phyloP scores from a whole-genome alignment of 2,888 invertebrate genomes.

The Dioctria rufipes region DNA sequence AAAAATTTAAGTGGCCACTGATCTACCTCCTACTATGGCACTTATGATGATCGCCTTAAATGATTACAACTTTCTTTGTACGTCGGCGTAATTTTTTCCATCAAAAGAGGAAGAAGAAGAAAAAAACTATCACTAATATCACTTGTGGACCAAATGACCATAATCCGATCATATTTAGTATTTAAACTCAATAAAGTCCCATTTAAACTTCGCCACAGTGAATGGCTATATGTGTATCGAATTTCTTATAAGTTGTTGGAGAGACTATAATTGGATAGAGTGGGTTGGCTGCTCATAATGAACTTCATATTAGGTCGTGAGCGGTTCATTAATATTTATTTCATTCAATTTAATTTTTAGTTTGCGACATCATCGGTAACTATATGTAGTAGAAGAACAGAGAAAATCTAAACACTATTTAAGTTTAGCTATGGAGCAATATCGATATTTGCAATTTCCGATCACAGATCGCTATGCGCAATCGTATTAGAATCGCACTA shows the following conservation, averaged over 20 bases:
- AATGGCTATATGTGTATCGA: constrained; percentile 12
- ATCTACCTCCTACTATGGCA: constrained; percentile 1
- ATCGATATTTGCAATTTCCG: background rate
- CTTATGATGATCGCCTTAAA: constrained; percentile 6
- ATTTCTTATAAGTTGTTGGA: constrained; percentile 30
- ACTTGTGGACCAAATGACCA: constrained; percentile 1
- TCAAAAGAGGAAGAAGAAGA: background rate
- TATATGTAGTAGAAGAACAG: background rate
- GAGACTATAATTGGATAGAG: constrained; percentile 21
- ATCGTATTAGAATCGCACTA: background rate
- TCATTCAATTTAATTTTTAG: background rate
- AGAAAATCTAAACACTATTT: background rate
- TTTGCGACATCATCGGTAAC: constrained; percentile 29
- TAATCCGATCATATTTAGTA: constrained; percentile 9
- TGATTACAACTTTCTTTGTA: constrained; percentile 24
- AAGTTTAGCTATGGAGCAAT: background rate
- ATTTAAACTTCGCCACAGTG: constrained; percentile 1
- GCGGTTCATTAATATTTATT: constrained; percentile 30
- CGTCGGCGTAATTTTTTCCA: background rate
- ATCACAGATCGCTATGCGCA: background rate
- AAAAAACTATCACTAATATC: background rate
- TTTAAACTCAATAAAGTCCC: constrained; percentile 21
- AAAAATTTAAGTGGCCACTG: background rate
- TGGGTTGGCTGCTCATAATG: constrained; percentile 20
- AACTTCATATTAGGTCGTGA: background rate